Evolutionary conservation across 2,888 invertebrate species (phyloP), one percentile per base, ranked within the genome.

Genomic region (Diabrotica balteata): DNA sequence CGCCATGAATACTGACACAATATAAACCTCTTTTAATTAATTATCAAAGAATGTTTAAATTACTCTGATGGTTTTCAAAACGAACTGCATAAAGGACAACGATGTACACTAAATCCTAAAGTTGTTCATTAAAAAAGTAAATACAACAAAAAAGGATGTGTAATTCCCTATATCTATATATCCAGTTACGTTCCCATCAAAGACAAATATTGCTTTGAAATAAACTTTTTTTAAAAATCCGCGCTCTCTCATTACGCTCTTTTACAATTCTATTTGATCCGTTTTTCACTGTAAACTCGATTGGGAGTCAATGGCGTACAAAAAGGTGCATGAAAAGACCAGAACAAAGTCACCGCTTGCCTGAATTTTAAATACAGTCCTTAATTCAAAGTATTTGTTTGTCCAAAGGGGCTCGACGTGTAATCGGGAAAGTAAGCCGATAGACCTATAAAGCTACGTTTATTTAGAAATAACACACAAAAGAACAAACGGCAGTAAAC

Each of bases 131-230:
- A 47, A 47, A 47, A 47, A 10, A 47, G 47, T 47, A 47, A 47
- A 47, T 47, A 47, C 47, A 47, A 47, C 10, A 47, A 47, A 47
- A 47, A 47, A 47, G 47, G 6, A 47, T 9, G 9, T 59, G 42
- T 49, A 59, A 22, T 59, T 49, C 17, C 32, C 59, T 53, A 46
- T 32, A 62, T 32, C 59, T 53, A 46, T 32, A 62, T 32, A 42
- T 54, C 52, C 44, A 62, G 22, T 59, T 49, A 46, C 53, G 46
- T 7, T 53, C 22, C 46, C 46, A 62, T 54, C 52, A 62, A 62
- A 62, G 54, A 62, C 54, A 62, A 62, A 62, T 62, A 62, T 53
- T 53, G 62, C 62, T 62, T 62, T 62, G 53, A 53, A 47, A 46
- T 45, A 32, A n/a, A 52, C 32, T 11, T 53, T 52, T 59, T 61